Evolutionary conservation across 2,113 vertebrate genomes (phyloP).

Genomic region (Pedetes capensis): DNA sequence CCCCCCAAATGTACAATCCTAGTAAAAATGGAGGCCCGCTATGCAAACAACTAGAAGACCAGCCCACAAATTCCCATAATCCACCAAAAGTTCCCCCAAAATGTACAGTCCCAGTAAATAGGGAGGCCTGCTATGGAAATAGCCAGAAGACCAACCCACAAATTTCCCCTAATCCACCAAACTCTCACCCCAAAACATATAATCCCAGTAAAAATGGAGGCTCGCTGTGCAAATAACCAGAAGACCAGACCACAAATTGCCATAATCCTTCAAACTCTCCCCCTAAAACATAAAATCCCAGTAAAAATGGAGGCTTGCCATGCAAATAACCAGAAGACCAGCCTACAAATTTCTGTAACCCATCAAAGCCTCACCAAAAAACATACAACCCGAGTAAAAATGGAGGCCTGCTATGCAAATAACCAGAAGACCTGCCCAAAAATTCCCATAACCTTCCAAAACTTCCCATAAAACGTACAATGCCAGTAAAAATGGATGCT

Average conservation of each 20-base stretch:
- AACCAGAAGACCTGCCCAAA: not conserved
- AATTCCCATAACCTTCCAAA: not conserved
- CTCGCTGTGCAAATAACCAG: not conserved
- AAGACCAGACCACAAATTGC: not conserved
- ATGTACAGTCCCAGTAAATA: not conserved
- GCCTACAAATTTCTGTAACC: not conserved
- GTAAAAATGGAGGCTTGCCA: not conserved
- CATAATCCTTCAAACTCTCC: not conserved
- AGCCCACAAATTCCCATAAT: not conserved
- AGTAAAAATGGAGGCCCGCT: not conserved
- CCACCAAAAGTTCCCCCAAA: not conserved
- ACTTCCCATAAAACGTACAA: not conserved
- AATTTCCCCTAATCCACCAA: no score
- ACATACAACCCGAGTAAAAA: not conserved
- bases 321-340: not conserved
- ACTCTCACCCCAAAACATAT: not conserved
- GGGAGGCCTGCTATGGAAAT: not conserved
- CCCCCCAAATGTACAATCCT: not conserved
- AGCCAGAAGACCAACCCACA: not conserved
- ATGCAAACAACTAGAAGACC: not conserved
- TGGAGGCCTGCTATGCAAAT: not conserved
- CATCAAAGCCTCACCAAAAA: not conserved
- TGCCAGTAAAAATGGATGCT: not conserved
- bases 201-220: not conserved
- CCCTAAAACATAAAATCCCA: not conserved